A percentile compares a stretch with the other conserved stretches of the same genome.
Evolutionary conservation across 1,140 invertebrate species (phyloP).

Genomic region (Daktulosphaira vitifoliae): DNA sequence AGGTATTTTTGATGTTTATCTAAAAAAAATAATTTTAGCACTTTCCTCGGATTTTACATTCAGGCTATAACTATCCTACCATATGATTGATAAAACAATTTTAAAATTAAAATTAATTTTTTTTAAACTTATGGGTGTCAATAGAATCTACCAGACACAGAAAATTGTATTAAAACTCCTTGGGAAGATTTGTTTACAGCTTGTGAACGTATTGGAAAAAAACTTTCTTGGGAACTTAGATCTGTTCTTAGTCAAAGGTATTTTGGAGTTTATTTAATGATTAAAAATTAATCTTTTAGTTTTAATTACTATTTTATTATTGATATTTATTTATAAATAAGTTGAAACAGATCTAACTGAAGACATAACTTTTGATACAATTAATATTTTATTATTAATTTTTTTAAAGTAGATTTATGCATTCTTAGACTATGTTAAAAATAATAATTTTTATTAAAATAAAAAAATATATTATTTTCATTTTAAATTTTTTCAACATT

Average conservation of each 20-base stretch:
- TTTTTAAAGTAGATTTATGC: too few species aligned
- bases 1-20: too few species aligned
- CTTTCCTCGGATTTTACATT: too few species aligned
- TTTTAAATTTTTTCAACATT: too few species aligned
- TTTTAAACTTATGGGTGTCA: too few species aligned
- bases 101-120: background rate
- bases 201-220: constrained; percentile 61
- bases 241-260: constrained; percentile 42
- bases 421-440: too few species aligned
- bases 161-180: constrained; percentile 57
- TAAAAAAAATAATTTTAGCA: too few species aligned
- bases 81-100: background rate
- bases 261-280: background rate
- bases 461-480: too few species aligned
- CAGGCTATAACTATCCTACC: background rate
- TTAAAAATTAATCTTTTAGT: background rate
- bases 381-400: too few species aligned
- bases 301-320: background rate
- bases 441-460: too few species aligned
- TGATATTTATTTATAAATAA: background rate
- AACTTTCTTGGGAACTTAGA: constrained; percentile 69
- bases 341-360: background rate
- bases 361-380: background rate
- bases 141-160: constrained; percentile 42
- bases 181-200: constrained; percentile 71